Conservation (phyloP, 2,113 vertebrate genomes). For the Mixornis gularis region DNA sequence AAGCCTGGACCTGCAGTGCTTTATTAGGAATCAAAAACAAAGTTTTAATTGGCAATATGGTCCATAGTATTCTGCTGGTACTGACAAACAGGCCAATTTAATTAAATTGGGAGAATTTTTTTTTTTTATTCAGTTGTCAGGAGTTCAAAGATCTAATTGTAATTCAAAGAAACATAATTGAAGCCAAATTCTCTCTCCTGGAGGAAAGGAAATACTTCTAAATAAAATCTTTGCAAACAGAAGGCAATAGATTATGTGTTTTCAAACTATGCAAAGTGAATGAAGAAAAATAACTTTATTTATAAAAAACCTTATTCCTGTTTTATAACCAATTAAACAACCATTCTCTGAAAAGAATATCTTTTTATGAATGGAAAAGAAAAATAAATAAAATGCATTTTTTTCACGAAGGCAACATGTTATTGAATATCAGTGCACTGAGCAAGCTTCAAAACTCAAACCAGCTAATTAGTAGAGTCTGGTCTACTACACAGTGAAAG, state of each 20-base stretch:
- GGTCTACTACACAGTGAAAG: not conserved
- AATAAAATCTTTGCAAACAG: not conserved
- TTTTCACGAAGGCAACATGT: not conserved
- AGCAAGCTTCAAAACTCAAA: not conserved
- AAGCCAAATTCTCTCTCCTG: not conserved
- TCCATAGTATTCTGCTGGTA: not conserved
- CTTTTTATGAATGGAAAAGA: not conserved
- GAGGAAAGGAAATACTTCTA: not conserved
- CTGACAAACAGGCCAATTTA: not conserved
- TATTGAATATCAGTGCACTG: not conserved
- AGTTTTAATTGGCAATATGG: not conserved
- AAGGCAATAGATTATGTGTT: not conserved
- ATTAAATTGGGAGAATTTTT: not conserved
- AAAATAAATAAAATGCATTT: not conserved
- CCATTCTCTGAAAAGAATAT: not conserved
- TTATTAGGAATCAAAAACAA: not conserved
- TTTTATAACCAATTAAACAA: not conserved
- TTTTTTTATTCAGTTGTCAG: slow-evolving; percentile 9
- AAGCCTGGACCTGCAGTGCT: not conserved
- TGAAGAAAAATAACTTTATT: not conserved
- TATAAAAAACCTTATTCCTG: not conserved
- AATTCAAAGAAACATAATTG: not conserved
- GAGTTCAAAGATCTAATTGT: slow-evolving; percentile 3
- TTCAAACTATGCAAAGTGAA: not conserved
- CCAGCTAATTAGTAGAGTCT: not conserved